Percentiles rank a stretch among this genome's conserved stretches.
phyloP scores from a whole-genome alignment of 30 jellyfish, hydroid and myxozoan genomes.

The Clytia hemisphaerica region DNA sequence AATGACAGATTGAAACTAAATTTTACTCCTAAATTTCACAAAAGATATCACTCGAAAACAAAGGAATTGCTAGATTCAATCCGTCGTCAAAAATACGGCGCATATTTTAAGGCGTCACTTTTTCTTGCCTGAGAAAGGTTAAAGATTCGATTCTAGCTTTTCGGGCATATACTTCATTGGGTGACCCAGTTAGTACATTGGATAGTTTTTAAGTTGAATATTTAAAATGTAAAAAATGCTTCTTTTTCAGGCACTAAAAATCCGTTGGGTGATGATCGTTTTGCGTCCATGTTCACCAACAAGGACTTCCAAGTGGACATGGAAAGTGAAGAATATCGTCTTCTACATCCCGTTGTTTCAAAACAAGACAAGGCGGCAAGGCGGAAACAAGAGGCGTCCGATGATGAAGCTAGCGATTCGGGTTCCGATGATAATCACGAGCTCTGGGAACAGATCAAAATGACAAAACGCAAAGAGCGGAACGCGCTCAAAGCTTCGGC shows the following conservation, averaged over 20 bases:
- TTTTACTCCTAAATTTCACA: too few species aligned
- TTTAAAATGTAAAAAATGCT: too few species aligned
- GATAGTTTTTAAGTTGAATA: too few species aligned
- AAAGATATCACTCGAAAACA: too few species aligned
- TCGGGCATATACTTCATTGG: too few species aligned
- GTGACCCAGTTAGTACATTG: too few species aligned
- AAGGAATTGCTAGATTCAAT: too few species aligned
- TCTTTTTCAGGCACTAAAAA: slow-evolving; percentile 19
- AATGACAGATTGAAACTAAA: too few species aligned
- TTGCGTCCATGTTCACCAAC: slow-evolving; percentile 77
- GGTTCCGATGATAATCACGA: slow-evolving; percentile 40
- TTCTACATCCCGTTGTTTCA: slow-evolving; percentile 95
- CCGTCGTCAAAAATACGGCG: too few species aligned
- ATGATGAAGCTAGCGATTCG: slow-evolving; percentile 11
- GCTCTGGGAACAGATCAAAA: slow-evolving; percentile 50
- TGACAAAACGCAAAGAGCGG: slow-evolving; percentile 42
- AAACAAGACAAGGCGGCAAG: slow-evolving; percentile 82
- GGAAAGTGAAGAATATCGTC: slow-evolving; percentile 82
- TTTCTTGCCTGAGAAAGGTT: too few species aligned
- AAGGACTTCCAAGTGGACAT: slow-evolving; percentile 93
- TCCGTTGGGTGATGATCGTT: slow-evolving; percentile 90
- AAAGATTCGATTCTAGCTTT: too few species aligned
- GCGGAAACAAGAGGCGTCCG: slow-evolving; percentile 14
- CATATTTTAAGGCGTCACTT: too few species aligned
- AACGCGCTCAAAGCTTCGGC: slow-evolving; percentile 28